phyloP scores from a whole-genome alignment of 2,113 vertebrate species.

The Oxygymnocypris stewartii region DNA sequence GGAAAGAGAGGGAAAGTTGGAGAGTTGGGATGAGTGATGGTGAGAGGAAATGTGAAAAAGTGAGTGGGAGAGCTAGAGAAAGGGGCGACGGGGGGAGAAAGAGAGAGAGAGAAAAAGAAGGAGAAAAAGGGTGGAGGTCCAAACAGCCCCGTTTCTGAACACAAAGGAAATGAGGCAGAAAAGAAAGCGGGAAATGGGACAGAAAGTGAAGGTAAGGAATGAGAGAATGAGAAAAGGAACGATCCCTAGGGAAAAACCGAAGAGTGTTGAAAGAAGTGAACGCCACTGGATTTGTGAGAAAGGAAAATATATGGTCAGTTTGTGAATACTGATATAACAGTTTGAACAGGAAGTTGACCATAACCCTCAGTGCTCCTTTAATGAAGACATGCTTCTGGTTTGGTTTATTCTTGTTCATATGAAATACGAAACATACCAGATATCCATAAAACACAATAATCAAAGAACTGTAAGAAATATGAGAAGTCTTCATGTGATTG shows the following conservation, averaged over 20 bases:
- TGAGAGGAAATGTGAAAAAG: slow-evolving; percentile 35
- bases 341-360: neutral
- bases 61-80: slow-evolving; percentile 22
- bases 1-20: slow-evolving; percentile 26
- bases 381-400: slow-evolving; percentile 4
- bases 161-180: slow-evolving; percentile 73
- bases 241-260: slow-evolving; percentile 11
- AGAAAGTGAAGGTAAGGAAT: slow-evolving; percentile 28
- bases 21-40: slow-evolving; percentile 40
- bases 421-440: slow-evolving; percentile 4
- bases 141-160: slow-evolving; percentile 70
- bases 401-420: slow-evolving; percentile 25
- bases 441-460: slow-evolving; percentile 22
- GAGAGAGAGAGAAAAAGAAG: slow-evolving; percentile 54
- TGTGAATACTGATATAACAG: neutral
- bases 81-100: slow-evolving; percentile 56
- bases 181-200: slow-evolving; percentile 67
- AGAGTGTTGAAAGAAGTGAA: slow-evolving; percentile 11
- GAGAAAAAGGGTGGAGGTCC: slow-evolving; percentile 70
- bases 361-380: neutral
- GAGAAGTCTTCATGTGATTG: slow-evolving; percentile 51
- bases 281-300: neutral
- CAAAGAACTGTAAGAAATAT: slow-evolving; percentile 37
- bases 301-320: slow-evolving; percentile 50
- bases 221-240: neutral